Evolutionary conservation across 2,797 vertebrate species (phyloP).

Genomic region (Lepilemur septentrionalis): DNA sequence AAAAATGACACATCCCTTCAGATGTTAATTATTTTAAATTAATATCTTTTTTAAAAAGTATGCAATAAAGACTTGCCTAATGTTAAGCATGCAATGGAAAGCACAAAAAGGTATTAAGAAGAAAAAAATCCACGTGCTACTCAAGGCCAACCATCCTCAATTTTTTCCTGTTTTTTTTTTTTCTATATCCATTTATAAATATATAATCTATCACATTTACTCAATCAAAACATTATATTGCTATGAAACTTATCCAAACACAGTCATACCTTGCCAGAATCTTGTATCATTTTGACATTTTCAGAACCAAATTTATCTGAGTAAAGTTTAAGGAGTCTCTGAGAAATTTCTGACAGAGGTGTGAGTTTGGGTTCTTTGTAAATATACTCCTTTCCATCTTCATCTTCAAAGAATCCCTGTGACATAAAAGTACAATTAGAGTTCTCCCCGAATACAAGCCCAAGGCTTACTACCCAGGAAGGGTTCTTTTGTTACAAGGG

Average conservation of each 20-base stretch:
- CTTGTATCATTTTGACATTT: constrained; percentile 99
- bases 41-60: constrained; percentile 8
- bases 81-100: not conserved
- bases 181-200: not conserved
- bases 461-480: not conserved
- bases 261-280: constrained; percentile 93
- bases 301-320: constrained; percentile 98
- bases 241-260: not conserved
- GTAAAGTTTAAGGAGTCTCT: constrained; percentile 97
- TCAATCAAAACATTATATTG: not conserved
- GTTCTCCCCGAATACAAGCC: not conserved
- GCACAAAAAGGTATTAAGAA: not conserved
- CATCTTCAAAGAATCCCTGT: constrained; percentile 98
- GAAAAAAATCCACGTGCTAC: not conserved
- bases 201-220: not conserved
- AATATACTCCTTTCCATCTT: constrained; percentile 99
- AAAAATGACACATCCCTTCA: not conserved
- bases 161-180: not conserved
- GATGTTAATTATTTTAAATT: not conserved
- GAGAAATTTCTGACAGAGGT: constrained; percentile 96
- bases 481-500: constrained; percentile 58
- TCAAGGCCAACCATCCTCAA: not conserved
- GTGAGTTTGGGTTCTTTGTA: constrained; percentile 99
- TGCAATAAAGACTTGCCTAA: not conserved
- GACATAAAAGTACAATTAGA: not conserved